phyloP scores from a whole-genome alignment of 2,797 vertebrate genomes.

The Gallinago solitaria region DNA sequence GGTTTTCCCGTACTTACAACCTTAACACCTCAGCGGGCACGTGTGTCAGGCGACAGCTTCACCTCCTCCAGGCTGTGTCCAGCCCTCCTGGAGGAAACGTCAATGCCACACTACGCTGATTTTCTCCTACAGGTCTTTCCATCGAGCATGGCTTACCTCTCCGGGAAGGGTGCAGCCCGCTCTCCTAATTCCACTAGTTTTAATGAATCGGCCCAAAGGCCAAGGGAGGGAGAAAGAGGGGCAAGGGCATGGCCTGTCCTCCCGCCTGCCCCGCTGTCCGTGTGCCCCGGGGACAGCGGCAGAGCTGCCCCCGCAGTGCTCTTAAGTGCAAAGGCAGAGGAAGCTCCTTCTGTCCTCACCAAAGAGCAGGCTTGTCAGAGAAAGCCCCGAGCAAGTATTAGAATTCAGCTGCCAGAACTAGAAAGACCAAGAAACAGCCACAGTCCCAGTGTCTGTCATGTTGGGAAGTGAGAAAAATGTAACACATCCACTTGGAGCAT shows the following conservation, averaged over 20 bases:
- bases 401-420: conserved; percentile 61
- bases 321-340: background rate
- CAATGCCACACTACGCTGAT: accelerated
- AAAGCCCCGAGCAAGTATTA: conserved; percentile 39
- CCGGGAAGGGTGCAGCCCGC: background rate
- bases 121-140: background rate
- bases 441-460: conserved; percentile 59
- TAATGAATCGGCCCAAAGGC: background rate
- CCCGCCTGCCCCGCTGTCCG: background rate
- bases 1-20: background rate
- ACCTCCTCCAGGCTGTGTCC: background rate
- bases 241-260: background rate
- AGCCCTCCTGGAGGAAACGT: accelerated
- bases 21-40: background rate
- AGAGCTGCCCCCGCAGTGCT: background rate
- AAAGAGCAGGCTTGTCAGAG: conserved; percentile 1
- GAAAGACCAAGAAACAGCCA: conserved; percentile 55
- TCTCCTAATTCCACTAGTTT: background rate
- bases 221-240: background rate
- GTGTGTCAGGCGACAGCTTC: background rate
- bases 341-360: background rate
- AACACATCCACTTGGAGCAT: conserved; percentile 58
- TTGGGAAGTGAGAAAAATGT: conserved; percentile 61
- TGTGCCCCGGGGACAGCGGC: background rate
- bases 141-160: accelerated